A percentile compares a stretch with the other conserved stretches of the same genome.
Evolutionary conservation across 2,888 invertebrate genomes (phyloP).

Genomic region (Smittia sp.): DNA sequence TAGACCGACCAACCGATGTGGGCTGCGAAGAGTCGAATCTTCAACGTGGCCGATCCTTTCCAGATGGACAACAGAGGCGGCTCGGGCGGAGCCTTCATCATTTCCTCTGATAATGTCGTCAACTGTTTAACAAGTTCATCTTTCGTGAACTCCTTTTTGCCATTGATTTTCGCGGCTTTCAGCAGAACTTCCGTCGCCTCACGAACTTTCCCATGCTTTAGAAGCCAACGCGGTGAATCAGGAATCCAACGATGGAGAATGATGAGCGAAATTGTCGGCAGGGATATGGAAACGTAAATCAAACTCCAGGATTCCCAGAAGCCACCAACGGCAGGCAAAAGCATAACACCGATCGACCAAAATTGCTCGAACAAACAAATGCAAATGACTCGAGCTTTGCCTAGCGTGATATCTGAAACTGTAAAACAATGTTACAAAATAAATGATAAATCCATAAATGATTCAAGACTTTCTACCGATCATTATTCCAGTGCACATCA

Average conservation of each 20-base stretch:
- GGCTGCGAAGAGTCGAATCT: background rate
- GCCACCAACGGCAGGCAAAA: constrained; percentile 53
- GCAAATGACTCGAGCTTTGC: constrained; percentile 51
- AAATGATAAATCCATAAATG: background rate
- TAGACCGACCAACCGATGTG: constrained; percentile 48
- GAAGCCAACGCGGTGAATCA: constrained; percentile 55
- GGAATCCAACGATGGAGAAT: constrained; percentile 54
- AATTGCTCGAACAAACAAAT: constrained; percentile 54
- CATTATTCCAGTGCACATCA: constrained; percentile 54
- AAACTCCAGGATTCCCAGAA: constrained; percentile 54
- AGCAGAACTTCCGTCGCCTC: constrained; percentile 52
- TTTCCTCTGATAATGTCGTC: constrained; percentile 51
- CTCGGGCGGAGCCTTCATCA: constrained; percentile 48
- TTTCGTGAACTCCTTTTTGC: constrained; percentile 50
- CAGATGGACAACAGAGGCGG: constrained; percentile 53
- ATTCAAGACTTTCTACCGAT: constrained; percentile 53
- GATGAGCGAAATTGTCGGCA: constrained; percentile 53
- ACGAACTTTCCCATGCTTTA: constrained; percentile 51
- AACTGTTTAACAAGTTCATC: constrained; percentile 52
- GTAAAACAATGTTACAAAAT: constrained; percentile 32
- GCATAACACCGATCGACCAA: constrained; percentile 56
- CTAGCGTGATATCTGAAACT: constrained; percentile 55
- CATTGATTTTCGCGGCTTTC: constrained; percentile 52
- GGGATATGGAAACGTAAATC: constrained; percentile 55
- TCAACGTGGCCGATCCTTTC: constrained; percentile 48